phyloP scores from a whole-genome alignment of 2,888 invertebrate genomes.

The Chrysolina americana region DNA sequence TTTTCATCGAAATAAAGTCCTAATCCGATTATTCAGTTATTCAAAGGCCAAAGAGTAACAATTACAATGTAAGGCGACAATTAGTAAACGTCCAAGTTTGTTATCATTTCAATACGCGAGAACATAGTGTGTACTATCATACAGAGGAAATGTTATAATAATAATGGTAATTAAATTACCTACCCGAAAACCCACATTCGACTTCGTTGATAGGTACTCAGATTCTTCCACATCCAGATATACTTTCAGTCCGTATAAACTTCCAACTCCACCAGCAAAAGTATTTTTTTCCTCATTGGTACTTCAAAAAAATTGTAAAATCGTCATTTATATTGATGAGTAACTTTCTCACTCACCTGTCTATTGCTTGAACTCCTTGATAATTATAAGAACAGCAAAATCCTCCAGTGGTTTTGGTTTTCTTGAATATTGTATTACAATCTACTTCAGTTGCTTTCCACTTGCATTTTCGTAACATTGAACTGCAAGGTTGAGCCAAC shows the following conservation, averaged over 20 bases:
- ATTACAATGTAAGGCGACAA: no score
- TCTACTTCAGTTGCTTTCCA: conserved; percentile 12
- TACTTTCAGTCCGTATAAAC: conserved; percentile 19
- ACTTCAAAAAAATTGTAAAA: background rate
- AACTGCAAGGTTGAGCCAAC: conserved; percentile 24
- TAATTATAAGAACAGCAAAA: conserved; percentile 26
- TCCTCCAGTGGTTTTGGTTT: conserved; percentile 18
- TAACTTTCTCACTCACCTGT: background rate
- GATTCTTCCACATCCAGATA: conserved; percentile 22
- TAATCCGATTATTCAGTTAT: no score
- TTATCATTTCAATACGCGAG: no score
- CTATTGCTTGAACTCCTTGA: background rate
- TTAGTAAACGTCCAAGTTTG: no score
- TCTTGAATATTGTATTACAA: conserved; percentile 3
- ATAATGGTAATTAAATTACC: background rate
- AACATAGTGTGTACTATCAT: no score
- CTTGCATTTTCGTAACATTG: conserved; percentile 22
- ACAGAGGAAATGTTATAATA: no score
- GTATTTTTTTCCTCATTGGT: background rate
- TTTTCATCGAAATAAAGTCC: no score
- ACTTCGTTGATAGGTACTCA: conserved; percentile 3
- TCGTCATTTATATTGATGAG: no score
- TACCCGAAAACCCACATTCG: conserved; percentile 14
- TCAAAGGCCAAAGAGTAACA: no score
- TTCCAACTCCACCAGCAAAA: conserved; percentile 17